These are phyloP conservation scores for Anoplopoma fimbria DNA, from an alignment of 2,113 vertebrate species.

Conservation along the genomic window DNA sequence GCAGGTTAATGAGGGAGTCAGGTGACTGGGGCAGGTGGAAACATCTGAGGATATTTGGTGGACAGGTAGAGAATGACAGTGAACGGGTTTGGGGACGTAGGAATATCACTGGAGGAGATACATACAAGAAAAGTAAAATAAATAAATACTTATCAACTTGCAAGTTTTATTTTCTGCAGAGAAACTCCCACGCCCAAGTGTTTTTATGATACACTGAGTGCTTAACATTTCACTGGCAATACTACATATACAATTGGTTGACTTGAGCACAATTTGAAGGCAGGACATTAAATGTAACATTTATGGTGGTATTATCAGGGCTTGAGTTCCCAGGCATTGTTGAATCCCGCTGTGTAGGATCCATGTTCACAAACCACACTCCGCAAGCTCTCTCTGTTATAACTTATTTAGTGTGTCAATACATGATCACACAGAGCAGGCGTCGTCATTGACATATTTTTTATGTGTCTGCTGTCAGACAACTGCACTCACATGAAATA, in stretches of 20 bases:
- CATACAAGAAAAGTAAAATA: background rate
- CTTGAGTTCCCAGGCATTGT: background rate
- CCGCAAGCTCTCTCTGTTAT: background rate
- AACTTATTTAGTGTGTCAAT: conserved; percentile 27
- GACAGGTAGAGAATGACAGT: background rate
- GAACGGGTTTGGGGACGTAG: background rate
- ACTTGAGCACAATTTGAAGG: background rate
- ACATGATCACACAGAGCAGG: background rate
- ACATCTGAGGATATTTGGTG: background rate
- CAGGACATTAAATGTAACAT: background rate
- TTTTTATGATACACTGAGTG: background rate
- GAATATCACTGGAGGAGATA: background rate
- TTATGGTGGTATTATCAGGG: background rate
- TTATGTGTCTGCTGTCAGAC: conserved; percentile 3
- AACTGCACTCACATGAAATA: background rate
- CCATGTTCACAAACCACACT: background rate
- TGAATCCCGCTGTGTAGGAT: background rate
- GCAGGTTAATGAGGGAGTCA: background rate
- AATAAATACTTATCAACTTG: background rate
- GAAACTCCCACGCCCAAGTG: background rate
- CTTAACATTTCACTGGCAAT: background rate
- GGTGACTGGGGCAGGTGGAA: background rate
- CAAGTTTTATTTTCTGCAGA: background rate
- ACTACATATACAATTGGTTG: background rate
- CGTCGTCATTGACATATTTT: background rate